Percentiles rank a stretch among this genome's conserved stretches.
phyloP scores from a whole-genome alignment of 2,888 invertebrate species.

The Cyclophora punctaria region DNA sequence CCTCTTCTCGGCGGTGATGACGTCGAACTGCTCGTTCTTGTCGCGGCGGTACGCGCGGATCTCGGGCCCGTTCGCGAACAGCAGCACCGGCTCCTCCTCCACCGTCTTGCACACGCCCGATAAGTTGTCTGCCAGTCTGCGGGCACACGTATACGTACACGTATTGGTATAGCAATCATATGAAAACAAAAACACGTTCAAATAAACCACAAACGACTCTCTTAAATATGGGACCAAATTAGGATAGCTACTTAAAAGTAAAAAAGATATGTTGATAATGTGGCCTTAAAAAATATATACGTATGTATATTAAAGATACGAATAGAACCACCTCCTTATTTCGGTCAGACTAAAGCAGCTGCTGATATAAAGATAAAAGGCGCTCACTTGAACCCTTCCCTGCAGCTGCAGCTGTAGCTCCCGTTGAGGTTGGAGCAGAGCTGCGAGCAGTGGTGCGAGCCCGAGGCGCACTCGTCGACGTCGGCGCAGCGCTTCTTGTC shows the following conservation, averaged over 20 bases:
- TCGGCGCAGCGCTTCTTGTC: slow-evolving; percentile 91
- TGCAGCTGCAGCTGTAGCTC: slow-evolving; percentile 91
- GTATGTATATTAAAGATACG: no score
- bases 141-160: no score
- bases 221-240: no score
- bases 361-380: no score
- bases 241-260: no score
- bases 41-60: slow-evolving; percentile 83
- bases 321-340: no score
- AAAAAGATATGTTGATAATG: no score
- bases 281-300: no score
- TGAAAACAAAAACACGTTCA: no score
- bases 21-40: slow-evolving; percentile 81
- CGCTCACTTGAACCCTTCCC: slow-evolving; percentile 80
- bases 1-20: slow-evolving; percentile 89
- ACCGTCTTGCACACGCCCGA: slow-evolving; percentile 89
- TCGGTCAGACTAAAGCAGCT: no score
- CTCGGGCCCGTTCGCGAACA: slow-evolving; percentile 90
- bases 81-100: slow-evolving; percentile 78
- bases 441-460: slow-evolving; percentile 93
- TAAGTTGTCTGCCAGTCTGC: slow-evolving; percentile 79
- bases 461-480: slow-evolving; percentile 90
- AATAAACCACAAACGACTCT: no score
- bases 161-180: no score
- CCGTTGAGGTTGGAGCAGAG: slow-evolving; percentile 94